These are phyloP conservation scores for Orthosia cruda DNA, from an alignment of 2,888 invertebrate species.

Conservation along the genomic window DNA sequence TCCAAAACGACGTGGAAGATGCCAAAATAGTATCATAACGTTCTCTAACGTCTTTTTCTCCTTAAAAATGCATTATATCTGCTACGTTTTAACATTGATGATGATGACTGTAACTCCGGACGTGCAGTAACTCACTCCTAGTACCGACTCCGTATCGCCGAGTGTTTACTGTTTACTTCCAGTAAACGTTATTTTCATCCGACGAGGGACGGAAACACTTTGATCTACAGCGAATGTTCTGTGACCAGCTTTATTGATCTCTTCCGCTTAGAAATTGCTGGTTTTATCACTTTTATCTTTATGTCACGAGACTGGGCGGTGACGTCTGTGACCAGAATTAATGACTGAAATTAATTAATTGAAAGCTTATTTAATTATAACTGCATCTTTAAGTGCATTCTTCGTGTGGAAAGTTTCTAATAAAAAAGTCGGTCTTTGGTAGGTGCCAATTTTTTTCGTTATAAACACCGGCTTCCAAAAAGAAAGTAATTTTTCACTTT, in stretches of 20 bases:
- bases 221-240: slow-evolving; percentile 66
- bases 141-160: slow-evolving; percentile 57
- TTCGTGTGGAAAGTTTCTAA: not conserved
- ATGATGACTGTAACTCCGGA: not conserved
- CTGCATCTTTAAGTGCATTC: not conserved
- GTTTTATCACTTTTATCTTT: slow-evolving; percentile 45
- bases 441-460: too few species aligned
- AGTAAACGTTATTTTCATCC: slow-evolving; percentile 83
- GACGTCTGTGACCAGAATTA: slow-evolving; percentile 18
- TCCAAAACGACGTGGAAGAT: not conserved
- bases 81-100: not conserved
- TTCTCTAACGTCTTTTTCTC: too few species aligned
- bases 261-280: slow-evolving; percentile 66
- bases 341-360: slow-evolving; percentile 20
- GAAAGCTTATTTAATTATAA: slow-evolving; percentile 11
- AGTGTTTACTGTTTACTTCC: slow-evolving; percentile 76
- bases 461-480: too few species aligned
- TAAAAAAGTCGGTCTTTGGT: too few species aligned
- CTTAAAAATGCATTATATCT: not conserved
- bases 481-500: too few species aligned
- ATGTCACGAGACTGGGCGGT: slow-evolving; percentile 9
- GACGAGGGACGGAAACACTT: slow-evolving; percentile 68
- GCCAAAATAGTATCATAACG: not conserved
- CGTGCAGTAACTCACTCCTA: slow-evolving; percentile 10
- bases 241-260: slow-evolving; percentile 73